phyloP scores from a whole-genome alignment of 2,113 vertebrate genomes.

The Thermophis baileyi region DNA sequence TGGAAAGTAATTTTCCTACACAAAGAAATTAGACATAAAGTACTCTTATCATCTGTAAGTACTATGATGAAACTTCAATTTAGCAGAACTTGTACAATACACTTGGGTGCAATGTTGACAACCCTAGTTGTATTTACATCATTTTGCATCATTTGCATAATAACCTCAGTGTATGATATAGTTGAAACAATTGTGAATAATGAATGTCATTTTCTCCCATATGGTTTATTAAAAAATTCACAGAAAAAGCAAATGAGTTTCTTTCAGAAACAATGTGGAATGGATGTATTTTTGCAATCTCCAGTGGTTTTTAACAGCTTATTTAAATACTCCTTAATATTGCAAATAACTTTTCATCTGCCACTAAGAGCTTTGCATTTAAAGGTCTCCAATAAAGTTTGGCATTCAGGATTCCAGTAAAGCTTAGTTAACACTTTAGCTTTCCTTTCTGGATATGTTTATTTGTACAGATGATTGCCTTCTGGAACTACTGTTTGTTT shows the following conservation, averaged over 20 bases:
- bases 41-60: not conserved
- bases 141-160: not conserved
- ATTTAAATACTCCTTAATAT: constrained; percentile 10
- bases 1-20: not conserved
- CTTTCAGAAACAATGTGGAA: constrained; percentile 17
- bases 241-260: not conserved
- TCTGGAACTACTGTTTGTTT: not conserved
- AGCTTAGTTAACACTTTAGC: not conserved
- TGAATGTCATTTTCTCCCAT: not conserved
- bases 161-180: not conserved
- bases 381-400: not conserved
- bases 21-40: not conserved
- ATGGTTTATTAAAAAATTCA: not conserved
- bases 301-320: constrained; percentile 30
- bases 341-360: not conserved
- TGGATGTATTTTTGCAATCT: constrained; percentile 2
- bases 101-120: not conserved
- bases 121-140: not conserved
- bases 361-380: not conserved
- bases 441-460: not conserved
- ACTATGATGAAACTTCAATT: not conserved
- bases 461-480: not conserved
- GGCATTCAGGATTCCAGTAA: not conserved
- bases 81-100: not conserved
- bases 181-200: not conserved